A percentile compares a stretch with the other conserved stretches of the same genome.
Conservation (phyloP, 35 echinoderm and acorn worm species). For the Patiria miniata region DNA sequence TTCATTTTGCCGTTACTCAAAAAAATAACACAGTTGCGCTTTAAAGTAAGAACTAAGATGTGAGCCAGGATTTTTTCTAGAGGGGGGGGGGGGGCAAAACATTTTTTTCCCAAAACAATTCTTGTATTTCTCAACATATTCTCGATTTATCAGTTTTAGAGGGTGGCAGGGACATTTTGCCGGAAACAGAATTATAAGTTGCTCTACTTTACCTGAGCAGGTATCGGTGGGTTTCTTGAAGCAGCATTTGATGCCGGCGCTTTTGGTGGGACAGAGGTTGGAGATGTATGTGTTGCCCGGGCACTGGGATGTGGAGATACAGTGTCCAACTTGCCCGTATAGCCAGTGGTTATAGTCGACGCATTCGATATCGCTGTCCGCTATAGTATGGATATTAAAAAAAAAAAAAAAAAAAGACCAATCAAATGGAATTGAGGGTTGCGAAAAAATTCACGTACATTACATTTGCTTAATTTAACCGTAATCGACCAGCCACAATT, state of each 20-base stretch:
- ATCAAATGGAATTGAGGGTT: background rate
- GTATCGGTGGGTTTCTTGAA: slow-evolving; percentile 43
- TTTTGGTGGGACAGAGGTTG: slow-evolving; percentile 51
- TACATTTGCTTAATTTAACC: no score
- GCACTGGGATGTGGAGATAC: slow-evolving; percentile 39
- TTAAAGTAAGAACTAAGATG: no score
- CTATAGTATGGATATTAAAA: slow-evolving; percentile 23
- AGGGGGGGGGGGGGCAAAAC: no score
- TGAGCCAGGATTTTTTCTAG: no score
- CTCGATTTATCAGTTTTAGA: no score
- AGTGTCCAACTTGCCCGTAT: slow-evolving; percentile 49
- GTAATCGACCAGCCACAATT: no score
- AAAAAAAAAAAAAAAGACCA: slow-evolving; percentile 26
- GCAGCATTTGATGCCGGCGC: slow-evolving; percentile 61
- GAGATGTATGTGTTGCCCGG: slow-evolving; percentile 58
- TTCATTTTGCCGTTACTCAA: no score
- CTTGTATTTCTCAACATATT: no score
- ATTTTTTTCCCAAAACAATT: background rate
- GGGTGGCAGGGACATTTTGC: background rate
- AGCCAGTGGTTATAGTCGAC: slow-evolving; percentile 36
- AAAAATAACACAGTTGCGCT: no score
- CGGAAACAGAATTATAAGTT: no score
- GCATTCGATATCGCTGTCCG: slow-evolving; percentile 53
- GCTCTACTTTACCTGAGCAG: no score
- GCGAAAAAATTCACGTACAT: no score